Conservation (phyloP, 2,113 vertebrate genomes). For the Nothoprocta perdicaria region DNA sequence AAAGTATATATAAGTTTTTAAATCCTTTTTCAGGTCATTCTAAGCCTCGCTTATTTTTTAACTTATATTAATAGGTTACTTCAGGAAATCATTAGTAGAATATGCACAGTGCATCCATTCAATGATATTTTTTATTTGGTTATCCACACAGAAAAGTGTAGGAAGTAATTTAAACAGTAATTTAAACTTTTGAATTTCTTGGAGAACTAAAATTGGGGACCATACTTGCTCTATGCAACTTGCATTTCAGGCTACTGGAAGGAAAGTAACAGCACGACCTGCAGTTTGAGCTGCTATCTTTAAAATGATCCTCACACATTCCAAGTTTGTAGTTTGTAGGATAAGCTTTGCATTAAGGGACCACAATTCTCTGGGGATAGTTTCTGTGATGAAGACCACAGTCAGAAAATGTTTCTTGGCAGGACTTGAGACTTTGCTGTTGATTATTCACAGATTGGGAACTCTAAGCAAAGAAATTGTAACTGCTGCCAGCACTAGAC, state of each 20-base stretch:
- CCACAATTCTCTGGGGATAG: fast-evolving
- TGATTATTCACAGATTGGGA: background rate
- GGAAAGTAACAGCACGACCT: background rate
- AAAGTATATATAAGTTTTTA: too few species aligned
- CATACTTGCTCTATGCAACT: background rate
- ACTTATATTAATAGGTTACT: background rate
- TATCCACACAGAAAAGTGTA: background rate
- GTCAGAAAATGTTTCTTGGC: background rate
- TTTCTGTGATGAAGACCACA: background rate
- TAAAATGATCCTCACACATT: background rate
- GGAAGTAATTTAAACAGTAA: background rate
- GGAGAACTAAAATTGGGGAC: background rate
- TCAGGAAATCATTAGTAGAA: background rate
- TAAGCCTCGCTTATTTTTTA: background rate
- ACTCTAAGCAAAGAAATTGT: background rate
- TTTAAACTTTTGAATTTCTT: background rate
- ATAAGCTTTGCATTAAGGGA: background rate
- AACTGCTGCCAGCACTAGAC: background rate
- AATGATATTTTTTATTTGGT: background rate
- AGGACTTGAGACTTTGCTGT: background rate
- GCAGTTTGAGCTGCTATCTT: background rate
- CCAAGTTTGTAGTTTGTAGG: background rate
- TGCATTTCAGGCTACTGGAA: background rate
- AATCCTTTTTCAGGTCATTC: background rate
- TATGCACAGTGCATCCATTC: background rate